Conservation (phyloP, 2,888 invertebrate genomes). For the Trachelus stipa region DNA sequence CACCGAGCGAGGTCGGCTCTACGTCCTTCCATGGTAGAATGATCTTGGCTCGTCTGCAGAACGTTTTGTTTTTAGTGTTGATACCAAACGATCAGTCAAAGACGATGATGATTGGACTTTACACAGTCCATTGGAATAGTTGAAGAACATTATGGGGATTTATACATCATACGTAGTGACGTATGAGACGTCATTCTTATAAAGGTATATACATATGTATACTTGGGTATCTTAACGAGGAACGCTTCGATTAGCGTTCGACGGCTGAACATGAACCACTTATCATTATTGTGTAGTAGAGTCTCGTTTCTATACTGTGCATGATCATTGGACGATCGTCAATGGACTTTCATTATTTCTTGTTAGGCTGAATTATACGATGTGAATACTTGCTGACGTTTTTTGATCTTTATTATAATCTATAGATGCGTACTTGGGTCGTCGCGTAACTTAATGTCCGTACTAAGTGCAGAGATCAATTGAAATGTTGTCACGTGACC, state of each 20-base stretch:
- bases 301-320: not conserved
- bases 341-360: not conserved
- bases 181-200: constrained; percentile 18
- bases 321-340: not conserved
- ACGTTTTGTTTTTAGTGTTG: constrained; percentile 16
- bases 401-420: not conserved
- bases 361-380: not conserved
- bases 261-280: constrained; percentile 4
- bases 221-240: not conserved
- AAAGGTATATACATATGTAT: constrained; percentile 3
- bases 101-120: not conserved
- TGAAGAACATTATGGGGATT: no score
- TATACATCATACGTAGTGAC: not conserved
- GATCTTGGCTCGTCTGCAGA: not conserved
- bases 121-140: not conserved
- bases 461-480: not conserved
- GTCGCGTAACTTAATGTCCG: not conserved
- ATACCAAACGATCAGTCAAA: constrained; percentile 17
- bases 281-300: constrained; percentile 3
- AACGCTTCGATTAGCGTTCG: no score
- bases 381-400: not conserved
- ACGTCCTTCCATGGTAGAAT: not conserved
- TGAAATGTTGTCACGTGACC: not conserved
- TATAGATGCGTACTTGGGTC: not conserved
- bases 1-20: not conserved